Evolutionary conservation across 2,888 invertebrate species (phyloP).

Genomic region (Nysson spinosus): DNA sequence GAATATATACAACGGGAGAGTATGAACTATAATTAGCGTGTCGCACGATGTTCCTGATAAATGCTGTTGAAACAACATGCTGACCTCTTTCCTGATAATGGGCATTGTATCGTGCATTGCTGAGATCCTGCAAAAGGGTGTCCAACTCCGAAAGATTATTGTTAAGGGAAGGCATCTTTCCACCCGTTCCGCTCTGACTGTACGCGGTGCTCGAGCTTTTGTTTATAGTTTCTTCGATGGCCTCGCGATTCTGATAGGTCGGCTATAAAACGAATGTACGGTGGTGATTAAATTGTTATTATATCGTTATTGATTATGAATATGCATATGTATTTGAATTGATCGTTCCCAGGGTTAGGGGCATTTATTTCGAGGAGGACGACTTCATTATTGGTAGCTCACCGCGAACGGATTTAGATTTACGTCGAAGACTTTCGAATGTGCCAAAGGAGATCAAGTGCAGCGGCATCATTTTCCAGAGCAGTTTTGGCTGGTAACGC

Average conservation of each 20-base stretch:
- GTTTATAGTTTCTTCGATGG: constrained; percentile 79
- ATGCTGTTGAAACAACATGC: background rate
- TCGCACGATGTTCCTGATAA: background rate
- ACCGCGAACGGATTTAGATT: too few species aligned
- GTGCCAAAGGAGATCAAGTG: background rate
- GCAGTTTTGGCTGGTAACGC: constrained; percentile 29
- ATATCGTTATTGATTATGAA: too few species aligned
- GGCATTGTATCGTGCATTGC: constrained; percentile 84
- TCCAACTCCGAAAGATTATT: constrained; percentile 95
- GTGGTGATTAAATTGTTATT: background rate
- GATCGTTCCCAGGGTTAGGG: too few species aligned
- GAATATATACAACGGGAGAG: too few species aligned
- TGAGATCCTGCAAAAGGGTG: constrained; percentile 93
- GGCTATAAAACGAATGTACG: constrained; percentile 78
- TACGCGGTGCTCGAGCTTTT: too few species aligned
- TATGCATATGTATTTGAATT: too few species aligned
- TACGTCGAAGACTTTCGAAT: background rate
- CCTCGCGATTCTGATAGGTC: constrained; percentile 82
- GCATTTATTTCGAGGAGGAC: too few species aligned
- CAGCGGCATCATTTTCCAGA: constrained; percentile 22
- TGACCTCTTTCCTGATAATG: constrained; percentile 77
- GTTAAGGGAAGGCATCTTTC: constrained; percentile 79
- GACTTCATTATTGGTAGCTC: too few species aligned
- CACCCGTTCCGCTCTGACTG: constrained; percentile 64
- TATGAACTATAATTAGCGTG: background rate